These are phyloP conservation scores for Griposia aprilina DNA, from an alignment of 2,888 invertebrate genomes.

Conservation along the genomic window DNA sequence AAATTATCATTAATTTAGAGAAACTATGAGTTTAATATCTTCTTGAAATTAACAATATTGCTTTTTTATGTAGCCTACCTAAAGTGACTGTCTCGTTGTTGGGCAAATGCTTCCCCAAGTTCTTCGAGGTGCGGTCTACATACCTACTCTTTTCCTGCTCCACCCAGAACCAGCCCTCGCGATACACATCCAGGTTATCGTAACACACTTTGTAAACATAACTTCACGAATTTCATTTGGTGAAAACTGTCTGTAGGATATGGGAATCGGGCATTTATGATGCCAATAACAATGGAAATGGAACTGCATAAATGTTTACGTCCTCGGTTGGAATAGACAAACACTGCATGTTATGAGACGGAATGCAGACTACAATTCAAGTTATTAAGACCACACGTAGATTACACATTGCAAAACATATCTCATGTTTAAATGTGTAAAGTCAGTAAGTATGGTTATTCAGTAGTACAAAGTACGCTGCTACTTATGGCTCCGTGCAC, in stretches of 20 bases:
- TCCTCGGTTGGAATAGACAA: conserved; percentile 6
- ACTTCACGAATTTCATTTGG: not conserved
- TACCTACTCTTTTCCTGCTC: not conserved
- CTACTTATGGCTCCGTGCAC: not conserved
- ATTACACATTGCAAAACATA: conserved; percentile 25
- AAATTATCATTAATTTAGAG: conserved; percentile 3
- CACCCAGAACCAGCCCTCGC: not conserved
- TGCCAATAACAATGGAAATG: conserved; percentile 8
- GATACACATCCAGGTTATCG: not conserved
- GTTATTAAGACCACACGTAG: conserved; percentile 10
- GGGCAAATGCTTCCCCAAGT: not conserved
- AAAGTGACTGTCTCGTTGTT: not conserved
- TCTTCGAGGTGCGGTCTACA: not conserved
- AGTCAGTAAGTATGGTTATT: conserved; percentile 7
- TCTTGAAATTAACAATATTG: not conserved
- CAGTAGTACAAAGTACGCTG: conserved; percentile 21
- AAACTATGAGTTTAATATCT: not conserved
- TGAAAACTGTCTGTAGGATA: not conserved
- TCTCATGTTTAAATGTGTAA: conserved; percentile 31
- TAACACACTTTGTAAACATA: not conserved
- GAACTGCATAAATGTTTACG: conserved; percentile 11
- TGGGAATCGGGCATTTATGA: not conserved
- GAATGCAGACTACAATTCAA: conserved; percentile 24
- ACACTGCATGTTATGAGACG: conserved; percentile 20
- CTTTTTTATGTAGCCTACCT: not conserved